phyloP scores from a whole-genome alignment of 2,797 vertebrate species.

The Alcedo atthis region DNA sequence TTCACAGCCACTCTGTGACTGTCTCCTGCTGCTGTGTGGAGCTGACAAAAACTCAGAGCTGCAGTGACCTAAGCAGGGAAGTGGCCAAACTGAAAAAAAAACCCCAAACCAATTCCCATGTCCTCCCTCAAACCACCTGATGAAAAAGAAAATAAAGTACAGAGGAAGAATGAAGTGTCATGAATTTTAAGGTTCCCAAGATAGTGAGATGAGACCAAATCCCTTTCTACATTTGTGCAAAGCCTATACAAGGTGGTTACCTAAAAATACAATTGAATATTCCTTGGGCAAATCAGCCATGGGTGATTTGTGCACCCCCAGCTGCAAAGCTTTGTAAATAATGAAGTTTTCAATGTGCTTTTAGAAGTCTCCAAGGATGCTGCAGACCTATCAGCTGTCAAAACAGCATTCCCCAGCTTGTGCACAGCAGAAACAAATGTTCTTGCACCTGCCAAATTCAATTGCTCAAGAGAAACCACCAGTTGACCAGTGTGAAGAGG shows the following conservation, averaged over 20 bases:
- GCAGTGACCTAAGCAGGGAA: not conserved
- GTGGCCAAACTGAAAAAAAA: not conserved
- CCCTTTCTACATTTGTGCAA: not conserved
- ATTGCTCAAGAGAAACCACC: not conserved
- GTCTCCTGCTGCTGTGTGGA: not conserved
- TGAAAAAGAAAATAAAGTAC: not conserved
- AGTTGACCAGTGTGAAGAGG: not conserved
- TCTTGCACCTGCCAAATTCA: constrained; percentile 11
- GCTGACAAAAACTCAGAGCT: not conserved
- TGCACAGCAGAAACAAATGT: not conserved
- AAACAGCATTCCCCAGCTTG: not conserved
- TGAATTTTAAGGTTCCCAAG: not conserved
- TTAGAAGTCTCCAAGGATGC: constrained; percentile 27
- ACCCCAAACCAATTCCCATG: rapidly evolving
- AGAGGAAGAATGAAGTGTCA: not conserved
- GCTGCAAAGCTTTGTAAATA: constrained; percentile 15
- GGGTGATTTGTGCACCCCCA: not conserved
- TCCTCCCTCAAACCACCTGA: not conserved
- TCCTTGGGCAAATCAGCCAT: not conserved
- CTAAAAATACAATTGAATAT: not conserved
- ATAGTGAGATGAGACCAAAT: not conserved
- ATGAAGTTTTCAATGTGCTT: constrained; percentile 7
- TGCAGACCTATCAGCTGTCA: constrained; percentile 8
- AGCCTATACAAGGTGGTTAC: not conserved
- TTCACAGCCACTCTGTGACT: not conserved